A percentile compares a stretch with the other conserved stretches of the same genome.
These are phyloP conservation scores for Gasterosteus nipponicus DNA, from an alignment of 2,113 vertebrate species.

Conservation along the genomic window DNA sequence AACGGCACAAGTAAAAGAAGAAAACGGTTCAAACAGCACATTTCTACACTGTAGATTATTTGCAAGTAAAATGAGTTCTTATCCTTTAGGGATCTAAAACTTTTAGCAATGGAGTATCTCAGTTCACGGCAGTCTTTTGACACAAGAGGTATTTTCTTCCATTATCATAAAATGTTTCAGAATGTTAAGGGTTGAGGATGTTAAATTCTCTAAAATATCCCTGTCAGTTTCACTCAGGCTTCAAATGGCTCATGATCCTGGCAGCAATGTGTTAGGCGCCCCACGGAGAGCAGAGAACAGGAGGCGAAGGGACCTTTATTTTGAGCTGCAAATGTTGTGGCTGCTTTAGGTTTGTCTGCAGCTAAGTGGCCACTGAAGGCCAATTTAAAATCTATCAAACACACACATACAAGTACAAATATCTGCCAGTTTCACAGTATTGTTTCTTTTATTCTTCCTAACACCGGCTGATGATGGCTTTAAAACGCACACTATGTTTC, in stretches of 20 bases:
- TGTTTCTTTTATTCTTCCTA: not conserved
- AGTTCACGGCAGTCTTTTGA: not conserved
- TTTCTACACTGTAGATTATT: not conserved
- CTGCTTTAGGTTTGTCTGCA: not conserved
- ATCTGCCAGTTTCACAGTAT: not conserved
- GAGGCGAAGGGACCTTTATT: not conserved
- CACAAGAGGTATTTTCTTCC: not conserved
- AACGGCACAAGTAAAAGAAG: not conserved
- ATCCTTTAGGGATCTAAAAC: too few species aligned
- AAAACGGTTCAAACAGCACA: not conserved
- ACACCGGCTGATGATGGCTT: too few species aligned
- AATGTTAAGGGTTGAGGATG: not conserved
- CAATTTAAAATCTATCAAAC: not conserved
- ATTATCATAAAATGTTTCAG: not conserved
- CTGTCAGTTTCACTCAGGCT: too few species aligned
- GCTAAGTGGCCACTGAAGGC: too few species aligned
- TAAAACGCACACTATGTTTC: too few species aligned
- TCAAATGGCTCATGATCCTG: not conserved
- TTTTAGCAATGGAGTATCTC: not conserved
- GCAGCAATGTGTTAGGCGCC: not conserved
- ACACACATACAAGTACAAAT: not conserved
- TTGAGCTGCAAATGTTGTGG: not conserved
- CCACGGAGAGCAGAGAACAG: not conserved
- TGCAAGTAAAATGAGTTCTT: not conserved
- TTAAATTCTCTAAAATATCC: not conserved